phyloP scores from a whole-genome alignment of 2,888 invertebrate genomes.

The Athalia rosae region DNA sequence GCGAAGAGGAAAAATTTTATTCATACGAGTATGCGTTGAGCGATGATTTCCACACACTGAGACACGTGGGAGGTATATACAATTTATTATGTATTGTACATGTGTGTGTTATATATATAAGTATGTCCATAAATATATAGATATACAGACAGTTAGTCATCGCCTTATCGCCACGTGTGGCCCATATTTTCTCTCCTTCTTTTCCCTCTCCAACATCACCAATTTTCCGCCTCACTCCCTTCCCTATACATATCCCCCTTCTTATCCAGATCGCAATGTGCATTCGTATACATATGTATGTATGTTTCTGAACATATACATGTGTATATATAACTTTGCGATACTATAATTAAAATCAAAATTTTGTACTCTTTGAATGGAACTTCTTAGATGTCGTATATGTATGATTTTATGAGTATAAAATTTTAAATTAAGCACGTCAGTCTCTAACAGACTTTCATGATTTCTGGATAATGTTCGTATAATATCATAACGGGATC shows the following conservation, averaged over 20 bases:
- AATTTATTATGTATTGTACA: background rate
- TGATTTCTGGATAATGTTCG: too few relatives aligned
- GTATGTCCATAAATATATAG: background rate
- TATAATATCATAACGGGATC: too few relatives aligned
- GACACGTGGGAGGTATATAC: too few relatives aligned
- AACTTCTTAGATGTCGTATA: background rate
- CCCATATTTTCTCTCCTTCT: slow-evolving; percentile 34
- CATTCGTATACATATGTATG: background rate
- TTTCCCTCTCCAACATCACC: background rate
- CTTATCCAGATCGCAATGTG: background rate
- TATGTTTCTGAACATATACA: background rate
- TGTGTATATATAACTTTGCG: background rate
- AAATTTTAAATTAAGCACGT: too few relatives aligned
- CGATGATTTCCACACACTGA: too few relatives aligned
- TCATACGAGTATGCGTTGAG: too few relatives aligned
- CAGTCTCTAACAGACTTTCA: too few relatives aligned
- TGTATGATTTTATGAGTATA: too few relatives aligned
- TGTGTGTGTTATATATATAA: background rate
- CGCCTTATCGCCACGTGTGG: slow-evolving; percentile 43
- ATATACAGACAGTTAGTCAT: slow-evolving; percentile 31
- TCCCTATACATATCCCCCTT: background rate
- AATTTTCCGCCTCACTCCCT: background rate
- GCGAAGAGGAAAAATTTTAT: too few relatives aligned
- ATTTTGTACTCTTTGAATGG: background rate
- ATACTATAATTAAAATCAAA: background rate